Evolutionary conservation across 1,140 invertebrate species (phyloP), one percentile per base, ranked within the genome.

Genomic region (Galleria mellonella): DNA sequence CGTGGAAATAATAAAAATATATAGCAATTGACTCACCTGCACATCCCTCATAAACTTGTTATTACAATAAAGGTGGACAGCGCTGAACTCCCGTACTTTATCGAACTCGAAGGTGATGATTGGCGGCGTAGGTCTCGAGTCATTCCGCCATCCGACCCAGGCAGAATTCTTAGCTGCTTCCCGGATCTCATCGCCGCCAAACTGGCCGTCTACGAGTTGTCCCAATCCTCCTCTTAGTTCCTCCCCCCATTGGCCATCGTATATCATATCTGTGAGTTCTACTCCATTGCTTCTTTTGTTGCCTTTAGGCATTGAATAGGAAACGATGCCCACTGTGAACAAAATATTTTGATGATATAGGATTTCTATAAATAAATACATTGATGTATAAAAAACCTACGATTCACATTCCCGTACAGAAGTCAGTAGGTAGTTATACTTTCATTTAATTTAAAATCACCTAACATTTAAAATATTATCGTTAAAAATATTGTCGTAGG

Each of bases 111-210:
- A 97, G 51, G 92, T 91, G 51, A 96, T 90, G 60, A 94, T 92
- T 0, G 94, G 88, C 0, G 92, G 90, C 1, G 88, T 87, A 3
- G 17, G 17, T 10, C 88, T 81, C 9, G 91, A 87, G 58, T 96
- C 94, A 83, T 96, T 96, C 50, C 91, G 90, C 96, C 96, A 98
- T 0, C 96, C 96, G 6, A 98, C 94, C 96, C 96, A 98, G 32
- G 93, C 91, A 0, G 76, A 69, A 33, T 59, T 67, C n/a, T 91
- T 89, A 53, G 94, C 91, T 43, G 92, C 94, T 41, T 93, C 94
- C 88, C 82, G 50, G 74, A 87, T 61, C 45, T 84, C 79, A 41
- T 83, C 72, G 1, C 75, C 76, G 4, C 78, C 76, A 47, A 75
- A 81, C 47, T 67, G 68, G 0, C 96, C 96, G 76, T 99, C 97